phyloP scores from a whole-genome alignment of 30 jellyfish, hydroid and myxozoan species.

The Rhopilema esculentum region DNA sequence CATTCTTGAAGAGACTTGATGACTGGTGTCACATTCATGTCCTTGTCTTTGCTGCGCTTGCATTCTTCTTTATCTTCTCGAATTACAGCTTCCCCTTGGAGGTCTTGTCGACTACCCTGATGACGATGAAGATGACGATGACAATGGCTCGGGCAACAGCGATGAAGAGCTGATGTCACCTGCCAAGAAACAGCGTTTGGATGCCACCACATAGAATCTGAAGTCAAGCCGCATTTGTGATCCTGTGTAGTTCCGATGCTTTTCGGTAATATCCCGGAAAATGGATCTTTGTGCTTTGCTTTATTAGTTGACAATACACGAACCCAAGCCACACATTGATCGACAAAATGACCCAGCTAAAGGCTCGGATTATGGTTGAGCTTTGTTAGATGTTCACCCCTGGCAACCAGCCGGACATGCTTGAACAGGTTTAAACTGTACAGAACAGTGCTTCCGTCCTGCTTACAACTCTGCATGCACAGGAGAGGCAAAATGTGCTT shows the following conservation, averaged over 20 bases:
- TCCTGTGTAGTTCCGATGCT: neutral
- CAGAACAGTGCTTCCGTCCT: neutral
- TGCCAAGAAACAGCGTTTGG: conserved; percentile 86
- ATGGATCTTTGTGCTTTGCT: neutral
- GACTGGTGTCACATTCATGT: too few species aligned
- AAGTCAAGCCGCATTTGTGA: neutral
- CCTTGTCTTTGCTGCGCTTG: too few species aligned
- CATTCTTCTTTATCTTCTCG: too few species aligned
- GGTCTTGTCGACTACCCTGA: conserved; percentile 99
- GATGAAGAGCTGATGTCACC: conserved; percentile 95
- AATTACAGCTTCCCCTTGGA: conserved; percentile 82
- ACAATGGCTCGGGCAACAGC: conserved; percentile 62
- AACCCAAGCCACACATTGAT: conserved; percentile 6
- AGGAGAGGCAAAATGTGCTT: neutral
- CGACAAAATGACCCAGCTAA: neutral
- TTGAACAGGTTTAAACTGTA: neutral
- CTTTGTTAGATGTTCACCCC: neutral
- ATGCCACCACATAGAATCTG: conserved; percentile 50
- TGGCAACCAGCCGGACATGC: neutral
- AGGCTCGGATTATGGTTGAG: neutral
- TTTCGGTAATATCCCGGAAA: neutral
- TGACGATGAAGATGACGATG: conserved; percentile 85
- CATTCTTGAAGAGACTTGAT: too few species aligned
- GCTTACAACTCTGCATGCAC: neutral
- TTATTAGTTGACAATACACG: conserved; percentile 30